Base-by-base conservation (phyloP, 30 jellyfish, hydroid and myxozoan genomes). In the Turritopsis rubra region DNA sequence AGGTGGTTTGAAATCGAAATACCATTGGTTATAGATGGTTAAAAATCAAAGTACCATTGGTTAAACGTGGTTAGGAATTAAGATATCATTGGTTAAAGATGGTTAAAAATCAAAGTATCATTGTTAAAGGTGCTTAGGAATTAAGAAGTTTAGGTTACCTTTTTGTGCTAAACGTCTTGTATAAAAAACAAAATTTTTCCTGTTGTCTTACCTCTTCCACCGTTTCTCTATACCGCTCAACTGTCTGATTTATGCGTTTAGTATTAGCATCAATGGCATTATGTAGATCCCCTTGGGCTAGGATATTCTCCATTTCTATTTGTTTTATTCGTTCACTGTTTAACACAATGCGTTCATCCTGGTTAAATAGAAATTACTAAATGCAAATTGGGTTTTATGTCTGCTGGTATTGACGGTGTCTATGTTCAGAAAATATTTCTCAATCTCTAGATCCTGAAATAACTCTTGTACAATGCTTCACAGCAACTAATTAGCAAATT, bases 261-360 rank as follows among this genome's bases (percentile, higher is more conserved):
- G 30, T 65, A 21, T 71, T 66, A 23, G 71, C 66, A 26, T 82
- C 88, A n/a, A 82, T 82, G n/a, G 72, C 83, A 24, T 66, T 24
- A 18, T 82, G 70, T 16, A 82, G 26, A 82, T 66, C 84, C 3
- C 88, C 88, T 66, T 82, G 88, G 17, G 82, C 85, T 82, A 82
- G 71, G 24, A 82, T 82, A 29, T 82, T 82, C 66, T 82, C 88
- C 88, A 82, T 82, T 41, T 82, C 88, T 23, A 82, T 82, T 28
- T 82, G 85, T 82, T 82, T 82, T 52, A 82, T 71, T 23, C 88
- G 88, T 72, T 66, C 84, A 72, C 83, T 71, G 75, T 82, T 82
- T 54, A 71, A 25, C 70, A 65, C 88, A 71, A 82, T 82, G 20
- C 86, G 85, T 30, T 82, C 88, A 41, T 82, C 88, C 88, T 82